Evolutionary conservation across 2,113 vertebrate genomes (phyloP).

Genomic region (Centropus bengalensis): DNA sequence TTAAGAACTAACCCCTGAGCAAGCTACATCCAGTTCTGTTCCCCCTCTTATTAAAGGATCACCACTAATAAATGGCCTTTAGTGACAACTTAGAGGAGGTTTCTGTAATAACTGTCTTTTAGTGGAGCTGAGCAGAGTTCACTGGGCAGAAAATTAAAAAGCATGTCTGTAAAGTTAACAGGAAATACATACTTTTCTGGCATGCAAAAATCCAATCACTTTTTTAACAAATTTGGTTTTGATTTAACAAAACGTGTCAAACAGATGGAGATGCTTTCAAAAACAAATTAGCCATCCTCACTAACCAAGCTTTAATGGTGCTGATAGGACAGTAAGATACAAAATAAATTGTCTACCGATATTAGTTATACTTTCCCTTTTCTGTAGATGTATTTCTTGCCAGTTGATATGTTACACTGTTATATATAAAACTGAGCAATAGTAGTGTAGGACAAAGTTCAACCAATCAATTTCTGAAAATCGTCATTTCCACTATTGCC

Average conservation of each 20-base stretch:
- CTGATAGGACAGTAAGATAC: neutral
- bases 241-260: neutral
- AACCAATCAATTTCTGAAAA: neutral
- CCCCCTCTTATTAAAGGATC: neutral
- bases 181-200: neutral
- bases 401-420: neutral
- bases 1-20: neutral
- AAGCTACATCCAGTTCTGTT: neutral
- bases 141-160: slow-evolving; percentile 4
- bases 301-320: neutral
- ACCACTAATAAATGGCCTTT: neutral
- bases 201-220: neutral
- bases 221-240: slow-evolving; percentile 4
- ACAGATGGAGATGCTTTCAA: slow-evolving; percentile 24
- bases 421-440: neutral
- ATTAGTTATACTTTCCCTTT: neutral
- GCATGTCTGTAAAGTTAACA: neutral
- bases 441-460: neutral
- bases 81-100: neutral
- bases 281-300: neutral
- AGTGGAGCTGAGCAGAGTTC: neutral
- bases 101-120: neutral
- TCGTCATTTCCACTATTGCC: neutral
- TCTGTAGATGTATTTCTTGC: neutral
- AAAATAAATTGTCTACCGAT: neutral